A percentile compares a stretch with the other conserved stretches of the same genome.
phyloP scores from a whole-genome alignment of 2,888 invertebrate genomes.

The Chaetoderma sp. region DNA sequence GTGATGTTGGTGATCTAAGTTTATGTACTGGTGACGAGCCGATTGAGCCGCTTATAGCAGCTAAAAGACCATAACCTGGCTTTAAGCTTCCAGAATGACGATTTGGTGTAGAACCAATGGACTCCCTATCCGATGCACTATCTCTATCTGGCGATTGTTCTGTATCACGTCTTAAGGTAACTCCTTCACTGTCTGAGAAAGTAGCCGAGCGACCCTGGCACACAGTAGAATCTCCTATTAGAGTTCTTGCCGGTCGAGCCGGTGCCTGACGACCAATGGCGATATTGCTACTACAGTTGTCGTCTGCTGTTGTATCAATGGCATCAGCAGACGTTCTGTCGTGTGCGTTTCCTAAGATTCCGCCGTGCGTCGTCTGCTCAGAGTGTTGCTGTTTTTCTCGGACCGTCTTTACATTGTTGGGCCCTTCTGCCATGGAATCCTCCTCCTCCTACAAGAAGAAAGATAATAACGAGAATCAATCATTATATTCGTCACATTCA shows the following conservation, averaged over 20 bases:
- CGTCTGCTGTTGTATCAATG: not conserved
- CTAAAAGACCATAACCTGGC: too few relatives aligned
- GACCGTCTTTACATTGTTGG: constrained; percentile 44
- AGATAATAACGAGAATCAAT: not conserved
- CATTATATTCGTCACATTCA: not conserved
- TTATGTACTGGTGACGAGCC: constrained; percentile 10
- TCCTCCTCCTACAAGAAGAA: constrained; percentile 44
- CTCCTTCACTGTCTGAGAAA: not conserved
- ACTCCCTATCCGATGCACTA: constrained; percentile 15
- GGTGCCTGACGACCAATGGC: constrained; percentile 8
- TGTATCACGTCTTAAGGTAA: constrained; percentile 1
- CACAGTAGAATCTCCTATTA: not conserved
- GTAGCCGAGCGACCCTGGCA: not conserved
- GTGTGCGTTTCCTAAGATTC: too few relatives aligned
- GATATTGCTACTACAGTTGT: constrained; percentile 10
- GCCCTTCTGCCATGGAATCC: constrained; percentile 58
- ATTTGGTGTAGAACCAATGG: too few relatives aligned
- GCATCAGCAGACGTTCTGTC: not conserved
- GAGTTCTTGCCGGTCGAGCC: not conserved
- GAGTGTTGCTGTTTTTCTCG: constrained; percentile 43
- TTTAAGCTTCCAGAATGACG: too few relatives aligned
- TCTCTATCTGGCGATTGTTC: constrained; percentile 11
- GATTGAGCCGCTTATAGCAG: too few relatives aligned
- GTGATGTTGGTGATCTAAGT: constrained; percentile 3
- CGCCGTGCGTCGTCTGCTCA: too few relatives aligned